Evolutionary conservation across 2,113 vertebrate species (phyloP), one percentile per base, ranked within the genome.

Genomic region (Ammodytes marinus): DNA sequence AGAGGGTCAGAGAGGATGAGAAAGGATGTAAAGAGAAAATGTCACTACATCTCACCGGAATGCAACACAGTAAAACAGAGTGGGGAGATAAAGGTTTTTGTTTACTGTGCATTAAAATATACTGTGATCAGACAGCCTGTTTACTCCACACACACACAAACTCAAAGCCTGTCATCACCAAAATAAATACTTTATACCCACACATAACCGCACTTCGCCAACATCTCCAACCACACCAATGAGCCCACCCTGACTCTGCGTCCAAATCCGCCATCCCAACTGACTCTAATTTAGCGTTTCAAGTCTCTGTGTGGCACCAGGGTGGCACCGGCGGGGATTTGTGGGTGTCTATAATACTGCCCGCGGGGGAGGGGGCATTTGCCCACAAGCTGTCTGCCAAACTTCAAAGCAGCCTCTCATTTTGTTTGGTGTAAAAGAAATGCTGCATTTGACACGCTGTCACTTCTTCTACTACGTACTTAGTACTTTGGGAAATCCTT

Each of bases 281-380:
- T 70, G 59, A 66, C 80, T 85, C 54, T 92, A 90, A 92, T 90
- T 92, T 82, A 82, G 12, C 2, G 82, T 90, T 91, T 89, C 80
- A 89, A 83, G 90, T 90, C 79, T 80, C 84, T 89, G 91, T 89
- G 91, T 91, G 90, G 88, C 90, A 90, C 87, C 84, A 49, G 82
- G 82, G 84, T 92, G 92, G 89, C 88, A 90, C 86, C 63, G 72
- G 73, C 46, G 58, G 57, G 82, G 83, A 80, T 85, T 86, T 84
- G 85, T 87, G 89, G 92, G 89, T 84, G 89, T 89, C 85, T 88
- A 64, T 27, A 27, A 27, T 19, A 42, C 65, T 77, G 75, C 61
- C 82, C 53, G 72, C 68, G 49, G 43, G 58, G 12, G 6, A 45
- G 66, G 75, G 45, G 60, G 63, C 81, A 88, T 84, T 76, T 90